Evolutionary conservation across 1,140 invertebrate species (phyloP).

Genomic region (Chironomus tepperi): DNA sequence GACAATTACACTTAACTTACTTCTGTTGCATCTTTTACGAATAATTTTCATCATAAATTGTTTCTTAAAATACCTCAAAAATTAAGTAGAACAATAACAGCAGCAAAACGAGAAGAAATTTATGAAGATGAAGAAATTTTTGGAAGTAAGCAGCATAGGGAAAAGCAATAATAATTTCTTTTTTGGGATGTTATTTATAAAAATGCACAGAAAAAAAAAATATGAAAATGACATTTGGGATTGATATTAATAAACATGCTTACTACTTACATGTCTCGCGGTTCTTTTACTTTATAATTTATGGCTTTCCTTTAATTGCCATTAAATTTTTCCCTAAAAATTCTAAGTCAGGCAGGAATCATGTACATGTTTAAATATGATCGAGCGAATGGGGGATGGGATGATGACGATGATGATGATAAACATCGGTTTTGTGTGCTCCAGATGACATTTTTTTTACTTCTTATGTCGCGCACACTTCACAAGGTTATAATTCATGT

Average conservation of each 20-base stretch:
- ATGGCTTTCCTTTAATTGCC: background rate
- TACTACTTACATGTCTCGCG: no score
- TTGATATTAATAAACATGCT: background rate
- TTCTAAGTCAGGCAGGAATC: background rate
- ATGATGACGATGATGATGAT: constrained; percentile 6
- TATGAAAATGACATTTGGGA: constrained; percentile 13
- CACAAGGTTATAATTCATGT: constrained; percentile 2
- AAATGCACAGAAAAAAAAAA: background rate
- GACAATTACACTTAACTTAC: no score
- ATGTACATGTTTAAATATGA: background rate
- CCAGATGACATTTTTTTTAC: background rate
- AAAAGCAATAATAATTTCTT: no score
- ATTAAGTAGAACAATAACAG: no score
- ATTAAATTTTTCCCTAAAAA: background rate
- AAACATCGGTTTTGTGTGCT: constrained; percentile 7
- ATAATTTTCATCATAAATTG: no score
- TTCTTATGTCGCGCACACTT: background rate
- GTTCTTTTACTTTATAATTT: constrained; percentile 1
- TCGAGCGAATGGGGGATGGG: background rate
- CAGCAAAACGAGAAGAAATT: no score
- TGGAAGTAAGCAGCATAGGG: no score
- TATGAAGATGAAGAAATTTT: no score
- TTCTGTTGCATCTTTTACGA: no score
- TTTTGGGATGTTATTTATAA: background rate
- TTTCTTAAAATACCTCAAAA: no score